These are phyloP conservation scores for Urophycis tenuis DNA, from an alignment of 2,797 vertebrate species.

Conservation along the genomic window DNA sequence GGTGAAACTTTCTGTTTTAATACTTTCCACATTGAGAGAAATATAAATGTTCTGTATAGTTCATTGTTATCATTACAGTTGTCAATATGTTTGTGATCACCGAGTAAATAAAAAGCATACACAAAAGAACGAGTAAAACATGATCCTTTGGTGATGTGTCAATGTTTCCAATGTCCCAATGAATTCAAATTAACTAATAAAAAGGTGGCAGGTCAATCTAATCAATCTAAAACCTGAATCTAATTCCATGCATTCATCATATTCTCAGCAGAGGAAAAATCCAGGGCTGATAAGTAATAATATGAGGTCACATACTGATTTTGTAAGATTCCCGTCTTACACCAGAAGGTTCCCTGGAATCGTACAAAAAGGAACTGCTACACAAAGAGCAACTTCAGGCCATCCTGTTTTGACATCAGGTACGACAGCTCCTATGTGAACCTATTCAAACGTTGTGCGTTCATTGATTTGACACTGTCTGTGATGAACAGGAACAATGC, in stretches of 20 bases:
- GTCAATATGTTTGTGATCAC: neutral
- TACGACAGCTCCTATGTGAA: neutral
- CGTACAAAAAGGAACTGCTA: neutral
- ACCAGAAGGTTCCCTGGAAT: neutral
- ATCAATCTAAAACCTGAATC: neutral
- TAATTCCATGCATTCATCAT: neutral
- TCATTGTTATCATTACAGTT: neutral
- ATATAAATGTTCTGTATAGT: too few species aligned
- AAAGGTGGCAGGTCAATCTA: neutral
- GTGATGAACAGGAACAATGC: neutral
- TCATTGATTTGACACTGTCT: neutral
- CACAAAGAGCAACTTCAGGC: neutral
- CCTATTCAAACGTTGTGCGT: neutral
- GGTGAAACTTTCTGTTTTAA: neutral
- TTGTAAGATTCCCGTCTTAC: neutral
- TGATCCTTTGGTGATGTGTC: neutral
- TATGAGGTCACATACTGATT: too few species aligned
- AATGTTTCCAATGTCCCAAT: too few species aligned
- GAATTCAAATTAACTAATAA: too few species aligned
- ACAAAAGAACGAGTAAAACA: too few species aligned
- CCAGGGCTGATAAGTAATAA: too few species aligned
- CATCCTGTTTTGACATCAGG: neutral
- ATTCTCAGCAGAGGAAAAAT: neutral
- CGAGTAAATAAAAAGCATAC: too few species aligned
- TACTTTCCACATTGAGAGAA: too few species aligned